Evolutionary conservation across 2,113 vertebrate species (phyloP).

Genomic region (Ursus arctos): DNA sequence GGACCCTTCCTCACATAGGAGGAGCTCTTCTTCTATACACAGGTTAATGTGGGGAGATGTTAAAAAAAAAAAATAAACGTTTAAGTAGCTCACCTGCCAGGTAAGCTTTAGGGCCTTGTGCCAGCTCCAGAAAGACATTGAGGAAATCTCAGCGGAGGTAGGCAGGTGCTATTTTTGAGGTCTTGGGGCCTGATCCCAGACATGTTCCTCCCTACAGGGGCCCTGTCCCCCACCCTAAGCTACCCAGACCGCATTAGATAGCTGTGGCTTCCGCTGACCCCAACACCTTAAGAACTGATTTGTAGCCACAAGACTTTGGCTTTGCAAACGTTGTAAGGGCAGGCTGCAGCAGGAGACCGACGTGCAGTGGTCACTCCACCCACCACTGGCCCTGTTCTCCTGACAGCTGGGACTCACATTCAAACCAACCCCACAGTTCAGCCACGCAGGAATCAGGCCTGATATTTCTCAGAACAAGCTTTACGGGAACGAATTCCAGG

Average conservation of each 20-base stretch:
- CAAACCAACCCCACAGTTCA: background rate
- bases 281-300: background rate
- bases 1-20: background rate
- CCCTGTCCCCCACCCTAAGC: background rate
- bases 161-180: background rate
- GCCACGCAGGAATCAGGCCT: background rate
- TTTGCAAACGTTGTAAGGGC: background rate
- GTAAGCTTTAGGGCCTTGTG: background rate
- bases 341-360: background rate
- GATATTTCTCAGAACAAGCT: slow-evolving; percentile 39
- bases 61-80: background rate
- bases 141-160: background rate
- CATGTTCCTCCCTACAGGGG: fast-evolving
- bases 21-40: background rate
- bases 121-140: background rate
- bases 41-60: background rate
- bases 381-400: fast-evolving
- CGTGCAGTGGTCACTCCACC: background rate
- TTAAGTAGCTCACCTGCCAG: background rate
- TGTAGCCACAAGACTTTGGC: background rate
- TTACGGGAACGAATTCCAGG: slow-evolving; percentile 60
- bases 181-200: background rate
- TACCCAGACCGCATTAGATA: background rate
- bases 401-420: slow-evolving; percentile 28
- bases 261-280: background rate